A percentile compares a stretch with the other conserved stretches of the same genome.
Evolutionary conservation across 1,140 invertebrate genomes (phyloP).

Genomic region (Sarcophaga bullata): DNA sequence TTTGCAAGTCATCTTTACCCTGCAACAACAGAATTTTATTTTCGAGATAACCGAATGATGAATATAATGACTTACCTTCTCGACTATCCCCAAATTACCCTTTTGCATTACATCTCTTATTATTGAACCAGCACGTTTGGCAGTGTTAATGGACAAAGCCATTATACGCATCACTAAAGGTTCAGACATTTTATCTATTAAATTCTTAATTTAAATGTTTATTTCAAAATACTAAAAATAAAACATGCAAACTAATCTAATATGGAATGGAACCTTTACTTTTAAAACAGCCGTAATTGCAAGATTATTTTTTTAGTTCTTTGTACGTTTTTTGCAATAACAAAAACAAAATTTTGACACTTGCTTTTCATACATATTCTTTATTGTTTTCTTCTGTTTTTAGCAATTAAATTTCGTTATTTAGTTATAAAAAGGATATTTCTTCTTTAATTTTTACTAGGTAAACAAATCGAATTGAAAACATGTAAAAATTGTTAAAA

Average conservation of each 20-base stretch:
- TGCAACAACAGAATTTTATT: conserved; percentile 61
- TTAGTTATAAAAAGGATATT: too few relatives aligned
- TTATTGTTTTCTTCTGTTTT: neutral
- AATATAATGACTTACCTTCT: conserved; percentile 62
- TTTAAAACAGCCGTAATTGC: neutral
- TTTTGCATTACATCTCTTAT: conserved; percentile 89
- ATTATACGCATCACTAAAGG: conserved; percentile 68
- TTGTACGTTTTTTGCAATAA: neutral
- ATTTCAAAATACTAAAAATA: neutral
- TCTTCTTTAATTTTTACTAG: neutral
- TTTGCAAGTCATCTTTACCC: conserved; percentile 93
- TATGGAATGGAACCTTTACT: neutral
- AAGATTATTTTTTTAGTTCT: neutral
- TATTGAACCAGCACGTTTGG: conserved; percentile 85
- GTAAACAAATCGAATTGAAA: too few relatives aligned
- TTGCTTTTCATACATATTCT: neutral
- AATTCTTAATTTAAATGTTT: neutral
- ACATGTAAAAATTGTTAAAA: too few relatives aligned
- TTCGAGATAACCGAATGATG: neutral
- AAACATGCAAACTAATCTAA: neutral
- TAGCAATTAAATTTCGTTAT: too few relatives aligned
- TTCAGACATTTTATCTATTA: conserved; percentile 47
- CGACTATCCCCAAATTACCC: conserved; percentile 89
- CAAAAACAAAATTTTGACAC: conserved; percentile 1
- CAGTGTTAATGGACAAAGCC: conserved; percentile 73